Percentiles rank a stretch among this genome's conserved stretches.
These are phyloP conservation scores for Acanthopagrus latus DNA, from an alignment of 2,797 vertebrate species.

Conservation along the genomic window DNA sequence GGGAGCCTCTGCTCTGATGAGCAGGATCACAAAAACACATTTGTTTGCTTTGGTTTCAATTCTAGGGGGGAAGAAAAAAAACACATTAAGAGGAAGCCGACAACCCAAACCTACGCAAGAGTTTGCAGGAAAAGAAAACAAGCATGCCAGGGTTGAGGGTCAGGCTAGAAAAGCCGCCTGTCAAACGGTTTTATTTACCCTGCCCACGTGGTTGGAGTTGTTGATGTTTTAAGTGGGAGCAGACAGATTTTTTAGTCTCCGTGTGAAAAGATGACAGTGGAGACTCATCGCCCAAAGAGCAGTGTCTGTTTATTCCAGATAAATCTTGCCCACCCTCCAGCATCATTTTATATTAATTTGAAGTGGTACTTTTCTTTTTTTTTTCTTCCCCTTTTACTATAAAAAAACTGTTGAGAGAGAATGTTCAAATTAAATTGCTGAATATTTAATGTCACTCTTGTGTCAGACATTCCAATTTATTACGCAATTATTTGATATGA, in stretches of 20 bases:
- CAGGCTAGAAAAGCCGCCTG: slow-evolving; percentile 49
- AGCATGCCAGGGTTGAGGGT: slow-evolving; percentile 49
- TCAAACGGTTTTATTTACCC: slow-evolving; percentile 58
- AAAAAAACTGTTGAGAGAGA: slow-evolving; percentile 21
- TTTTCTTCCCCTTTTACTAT: neutral
- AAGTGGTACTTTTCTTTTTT: slow-evolving; percentile 53
- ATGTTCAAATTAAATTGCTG: slow-evolving; percentile 64
- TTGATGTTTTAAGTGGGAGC: slow-evolving; percentile 70
- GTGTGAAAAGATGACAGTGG: slow-evolving; percentile 61
- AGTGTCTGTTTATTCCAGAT: slow-evolving; percentile 81
- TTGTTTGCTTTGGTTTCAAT: slow-evolving; percentile 53
- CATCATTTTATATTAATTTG: slow-evolving; percentile 75
- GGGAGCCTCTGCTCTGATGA: slow-evolving; percentile 26
- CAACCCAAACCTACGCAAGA: slow-evolving; percentile 50
- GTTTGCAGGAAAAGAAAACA: slow-evolving; percentile 53
- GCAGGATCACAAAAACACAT: slow-evolving; percentile 34
- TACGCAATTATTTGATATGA: slow-evolving; percentile 67
- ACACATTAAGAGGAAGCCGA: slow-evolving; percentile 31
- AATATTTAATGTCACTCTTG: slow-evolving; percentile 69
- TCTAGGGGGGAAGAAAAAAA: slow-evolving; percentile 3
- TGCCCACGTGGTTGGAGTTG: slow-evolving; percentile 57
- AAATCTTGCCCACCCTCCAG: slow-evolving; percentile 75
- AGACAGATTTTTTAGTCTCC: slow-evolving; percentile 60
- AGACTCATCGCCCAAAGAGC: slow-evolving; percentile 69
- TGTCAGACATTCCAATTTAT: slow-evolving; percentile 71